Evolutionary conservation across 2,113 vertebrate species (phyloP).

Genomic region (Danionella cerebrum): DNA sequence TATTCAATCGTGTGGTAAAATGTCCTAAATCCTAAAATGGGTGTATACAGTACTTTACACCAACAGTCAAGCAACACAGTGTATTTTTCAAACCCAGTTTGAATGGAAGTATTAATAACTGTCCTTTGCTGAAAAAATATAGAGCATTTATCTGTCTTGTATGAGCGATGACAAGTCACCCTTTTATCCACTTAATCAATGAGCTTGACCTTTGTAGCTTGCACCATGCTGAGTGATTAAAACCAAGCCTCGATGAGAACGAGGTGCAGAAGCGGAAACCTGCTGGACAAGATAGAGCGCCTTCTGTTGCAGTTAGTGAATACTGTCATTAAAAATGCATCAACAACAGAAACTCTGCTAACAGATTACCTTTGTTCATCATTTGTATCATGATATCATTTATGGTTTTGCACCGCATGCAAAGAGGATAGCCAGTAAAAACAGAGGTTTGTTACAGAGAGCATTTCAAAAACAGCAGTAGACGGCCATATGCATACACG

Average conservation of each 20-base stretch:
- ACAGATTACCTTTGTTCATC: conserved; percentile 7
- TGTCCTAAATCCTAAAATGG: too few species aligned
- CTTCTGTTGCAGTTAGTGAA: conserved; percentile 32
- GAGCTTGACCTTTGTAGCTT: conserved; percentile 62
- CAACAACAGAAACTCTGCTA: neutral
- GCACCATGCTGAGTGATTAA: conserved; percentile 66
- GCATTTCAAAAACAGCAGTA: neutral
- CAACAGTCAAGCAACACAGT: neutral
- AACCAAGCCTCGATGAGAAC: conserved; percentile 47
- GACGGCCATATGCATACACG: too few species aligned
- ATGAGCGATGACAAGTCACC: conserved; percentile 59
- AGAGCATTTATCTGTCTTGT: conserved; percentile 46
- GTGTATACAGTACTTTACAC: neutral
- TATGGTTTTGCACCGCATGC: neutral
- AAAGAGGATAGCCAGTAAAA: too few species aligned
- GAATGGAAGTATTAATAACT: conserved; percentile 13
- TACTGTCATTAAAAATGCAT: conserved; percentile 26
- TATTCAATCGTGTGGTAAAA: too few species aligned
- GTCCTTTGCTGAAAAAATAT: conserved; percentile 45
- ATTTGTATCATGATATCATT: conserved; percentile 2
- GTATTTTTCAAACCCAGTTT: neutral
- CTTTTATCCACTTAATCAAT: conserved; percentile 56
- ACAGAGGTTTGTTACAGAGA: neutral
- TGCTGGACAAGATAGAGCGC: conserved; percentile 27
- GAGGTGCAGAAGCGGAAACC: conserved; percentile 32